Evolutionary conservation across 2,113 vertebrate genomes (phyloP).

Genomic region (Thunnus maccoyii): DNA sequence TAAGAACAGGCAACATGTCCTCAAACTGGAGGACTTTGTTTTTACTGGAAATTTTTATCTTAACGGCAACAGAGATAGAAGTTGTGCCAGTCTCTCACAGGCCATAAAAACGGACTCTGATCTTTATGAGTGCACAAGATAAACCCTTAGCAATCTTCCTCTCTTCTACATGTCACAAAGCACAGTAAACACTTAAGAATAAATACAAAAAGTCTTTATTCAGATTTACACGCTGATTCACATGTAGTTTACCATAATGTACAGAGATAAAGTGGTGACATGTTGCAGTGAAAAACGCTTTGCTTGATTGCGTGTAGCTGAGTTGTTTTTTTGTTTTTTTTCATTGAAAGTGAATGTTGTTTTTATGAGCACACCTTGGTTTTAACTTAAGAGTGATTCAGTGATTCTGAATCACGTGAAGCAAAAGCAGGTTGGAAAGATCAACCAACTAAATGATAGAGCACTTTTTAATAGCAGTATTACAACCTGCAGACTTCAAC

Average conservation of each 20-base stretch:
- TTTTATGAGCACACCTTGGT: constrained; percentile 3
- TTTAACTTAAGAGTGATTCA: background rate
- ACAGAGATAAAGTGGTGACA: constrained; percentile 24
- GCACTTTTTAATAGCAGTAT: background rate
- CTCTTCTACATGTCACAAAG: background rate
- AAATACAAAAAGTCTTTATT: constrained; percentile 75
- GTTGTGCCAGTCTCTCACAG: background rate
- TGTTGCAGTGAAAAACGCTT: constrained; percentile 1
- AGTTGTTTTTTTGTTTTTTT: background rate
- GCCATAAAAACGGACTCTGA: constrained; percentile 52
- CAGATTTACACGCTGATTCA: constrained; percentile 63
- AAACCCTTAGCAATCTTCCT: background rate
- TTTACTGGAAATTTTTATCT: constrained; percentile 16
- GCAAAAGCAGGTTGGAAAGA: constrained; percentile 1
- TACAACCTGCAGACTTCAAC: background rate
- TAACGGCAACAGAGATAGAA: background rate
- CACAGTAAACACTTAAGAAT: background rate
- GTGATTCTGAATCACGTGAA: background rate
- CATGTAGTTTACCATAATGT: constrained; percentile 37
- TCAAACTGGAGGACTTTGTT: constrained; percentile 8
- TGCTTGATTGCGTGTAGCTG: background rate
- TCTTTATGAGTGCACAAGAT: constrained; percentile 29
- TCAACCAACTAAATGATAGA: background rate
- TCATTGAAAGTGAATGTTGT: background rate
- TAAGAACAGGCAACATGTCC: background rate